Conservation (phyloP, 2,888 invertebrate genomes). For the Synergus japonicus region DNA sequence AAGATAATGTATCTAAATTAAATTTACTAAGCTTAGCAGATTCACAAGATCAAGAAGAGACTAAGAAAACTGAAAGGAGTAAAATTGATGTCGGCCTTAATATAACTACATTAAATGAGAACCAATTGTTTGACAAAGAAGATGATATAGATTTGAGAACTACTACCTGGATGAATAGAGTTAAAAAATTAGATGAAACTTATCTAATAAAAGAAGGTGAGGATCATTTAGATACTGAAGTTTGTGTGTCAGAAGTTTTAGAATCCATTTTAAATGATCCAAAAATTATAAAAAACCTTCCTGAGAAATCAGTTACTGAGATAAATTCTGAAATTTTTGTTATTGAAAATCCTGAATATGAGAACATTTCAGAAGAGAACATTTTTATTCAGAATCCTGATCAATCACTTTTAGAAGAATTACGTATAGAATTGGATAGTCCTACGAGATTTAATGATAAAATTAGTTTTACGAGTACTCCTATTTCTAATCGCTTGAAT, state of each 20-base stretch:
- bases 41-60: conserved; percentile 10
- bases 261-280: not conserved
- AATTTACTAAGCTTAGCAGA: not conserved
- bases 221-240: conserved; percentile 25
- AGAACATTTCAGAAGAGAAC: not conserved
- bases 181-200: conserved; percentile 56
- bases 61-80: not conserved
- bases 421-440: not conserved
- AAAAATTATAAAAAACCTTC: not conserved
- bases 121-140: not conserved
- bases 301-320: not conserved
- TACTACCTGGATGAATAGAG: conserved; percentile 42
- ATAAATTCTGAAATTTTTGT: not conserved
- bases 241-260: not conserved
- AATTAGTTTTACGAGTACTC: not conserved
- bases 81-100: not conserved
- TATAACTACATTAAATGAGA: not conserved
- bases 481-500: not conserved
- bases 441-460: not conserved
- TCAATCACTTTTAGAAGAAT: not conserved
- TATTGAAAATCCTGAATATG: not conserved
- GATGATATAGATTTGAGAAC: not conserved
- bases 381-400: not conserved
- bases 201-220: conserved; percentile 56
- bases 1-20: not conserved